Conservation (phyloP, 2,797 vertebrate genomes). For the Siniperca obscura region DNA sequence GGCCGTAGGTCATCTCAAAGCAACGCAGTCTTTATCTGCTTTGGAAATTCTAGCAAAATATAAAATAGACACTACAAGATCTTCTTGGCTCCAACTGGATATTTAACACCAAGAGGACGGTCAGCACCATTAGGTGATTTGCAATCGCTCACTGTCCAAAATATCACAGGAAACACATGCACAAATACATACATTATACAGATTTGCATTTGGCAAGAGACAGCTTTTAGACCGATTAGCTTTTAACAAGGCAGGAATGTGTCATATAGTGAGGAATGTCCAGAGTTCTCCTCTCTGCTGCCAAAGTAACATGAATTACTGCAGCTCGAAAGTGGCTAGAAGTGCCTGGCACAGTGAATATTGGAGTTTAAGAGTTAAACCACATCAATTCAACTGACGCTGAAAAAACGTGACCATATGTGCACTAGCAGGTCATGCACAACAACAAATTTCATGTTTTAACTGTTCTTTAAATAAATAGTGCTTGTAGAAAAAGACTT, state of each 20-base stretch:
- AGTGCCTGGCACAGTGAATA: slow-evolving; percentile 61
- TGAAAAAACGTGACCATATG: not conserved
- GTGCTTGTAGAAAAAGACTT: slow-evolving; percentile 23
- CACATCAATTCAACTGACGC: slow-evolving; percentile 27
- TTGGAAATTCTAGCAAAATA: slow-evolving; percentile 77
- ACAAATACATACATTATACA: slow-evolving; percentile 40
- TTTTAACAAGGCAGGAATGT: slow-evolving; percentile 71
- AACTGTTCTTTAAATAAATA: slow-evolving; percentile 63
- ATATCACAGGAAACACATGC: slow-evolving; percentile 38
- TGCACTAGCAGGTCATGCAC: slow-evolving; percentile 16
- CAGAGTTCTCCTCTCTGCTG: slow-evolving; percentile 47
- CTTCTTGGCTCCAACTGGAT: slow-evolving; percentile 34
- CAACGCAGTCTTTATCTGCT: slow-evolving; percentile 60
- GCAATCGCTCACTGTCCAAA: slow-evolving; percentile 36
- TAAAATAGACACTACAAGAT: slow-evolving; percentile 13
- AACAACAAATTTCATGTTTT: slow-evolving; percentile 2
- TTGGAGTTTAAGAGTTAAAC: slow-evolving; percentile 14
- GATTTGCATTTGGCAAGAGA: slow-evolving; percentile 62
- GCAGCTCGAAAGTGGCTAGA: slow-evolving; percentile 60
- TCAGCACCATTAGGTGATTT: slow-evolving; percentile 59
- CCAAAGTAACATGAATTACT: slow-evolving; percentile 41
- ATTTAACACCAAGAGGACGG: slow-evolving; percentile 31
- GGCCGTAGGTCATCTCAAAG: slow-evolving; percentile 39
- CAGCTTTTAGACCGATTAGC: slow-evolving; percentile 36
- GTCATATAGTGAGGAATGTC: slow-evolving; percentile 65